phyloP scores from a whole-genome alignment of 2,888 invertebrate genomes.

The Ypsolopha sequella region DNA sequence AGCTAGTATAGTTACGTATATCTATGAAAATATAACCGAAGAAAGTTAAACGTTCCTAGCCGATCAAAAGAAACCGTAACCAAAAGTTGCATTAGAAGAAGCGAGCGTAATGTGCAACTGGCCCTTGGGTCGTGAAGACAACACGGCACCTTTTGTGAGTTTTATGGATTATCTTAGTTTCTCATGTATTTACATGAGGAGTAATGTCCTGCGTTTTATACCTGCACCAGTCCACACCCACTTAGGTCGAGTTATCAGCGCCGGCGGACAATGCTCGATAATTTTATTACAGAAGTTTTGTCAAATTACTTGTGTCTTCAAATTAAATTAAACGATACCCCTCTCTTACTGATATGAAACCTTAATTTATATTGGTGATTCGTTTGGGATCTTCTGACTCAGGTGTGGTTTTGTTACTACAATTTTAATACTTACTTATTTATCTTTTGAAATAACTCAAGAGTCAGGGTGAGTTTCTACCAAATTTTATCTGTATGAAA shows the following conservation, averaged over 20 bases:
- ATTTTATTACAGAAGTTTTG: conserved; percentile 69
- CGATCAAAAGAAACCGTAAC: too few species aligned
- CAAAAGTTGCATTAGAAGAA: too few species aligned
- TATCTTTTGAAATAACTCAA: too few species aligned
- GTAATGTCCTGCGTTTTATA: conserved; percentile 44
- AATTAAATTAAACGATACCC: conserved; percentile 65
- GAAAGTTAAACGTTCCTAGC: too few species aligned
- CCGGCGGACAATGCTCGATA: conserved; percentile 59
- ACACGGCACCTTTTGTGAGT: conserved; percentile 64
- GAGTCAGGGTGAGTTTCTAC: too few species aligned
- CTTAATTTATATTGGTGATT: conserved; percentile 20
- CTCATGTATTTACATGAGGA: conserved; percentile 58
- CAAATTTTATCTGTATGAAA: too few species aligned
- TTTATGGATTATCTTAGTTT: conserved; percentile 63
- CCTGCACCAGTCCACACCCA: conserved; percentile 29
- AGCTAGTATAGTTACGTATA: too few species aligned
- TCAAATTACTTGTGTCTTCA: conserved; percentile 61
- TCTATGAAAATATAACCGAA: too few species aligned
- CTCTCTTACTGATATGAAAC: conserved; percentile 45
- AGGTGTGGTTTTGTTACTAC: not conserved
- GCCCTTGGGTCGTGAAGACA: conserved; percentile 43
- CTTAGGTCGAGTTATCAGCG: conserved; percentile 37
- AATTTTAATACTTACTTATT: too few species aligned
- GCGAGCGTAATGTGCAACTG: conserved; percentile 20
- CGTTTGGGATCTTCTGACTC: conserved; percentile 2